Conservation (phyloP, 2,888 invertebrate genomes). For the Hydriomena furcata region DNA sequence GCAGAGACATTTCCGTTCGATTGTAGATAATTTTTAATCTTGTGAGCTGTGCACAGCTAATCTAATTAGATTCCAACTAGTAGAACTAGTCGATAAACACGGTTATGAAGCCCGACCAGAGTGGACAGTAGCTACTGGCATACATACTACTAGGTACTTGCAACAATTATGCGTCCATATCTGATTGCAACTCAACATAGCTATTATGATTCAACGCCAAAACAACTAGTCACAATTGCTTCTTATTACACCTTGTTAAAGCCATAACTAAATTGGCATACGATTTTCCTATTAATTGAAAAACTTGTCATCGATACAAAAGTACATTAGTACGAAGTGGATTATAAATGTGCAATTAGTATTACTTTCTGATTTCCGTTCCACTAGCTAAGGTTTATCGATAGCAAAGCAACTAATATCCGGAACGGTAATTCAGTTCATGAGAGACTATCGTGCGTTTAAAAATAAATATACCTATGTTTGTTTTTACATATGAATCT, state of each 20-base stretch:
- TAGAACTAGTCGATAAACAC: constrained; percentile 59
- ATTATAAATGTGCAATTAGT: constrained; percentile 11
- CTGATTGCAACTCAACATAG: constrained; percentile 44
- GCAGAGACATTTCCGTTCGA: constrained; percentile 67
- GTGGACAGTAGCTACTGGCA: constrained; percentile 42
- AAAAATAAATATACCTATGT: too few species aligned
- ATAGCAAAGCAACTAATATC: constrained; percentile 14
- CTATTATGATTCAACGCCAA: constrained; percentile 46
- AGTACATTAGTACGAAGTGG: not conserved
- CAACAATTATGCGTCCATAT: constrained; percentile 56
- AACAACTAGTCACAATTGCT: constrained; percentile 36
- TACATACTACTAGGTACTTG: too few species aligned
- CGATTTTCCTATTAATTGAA: not conserved
- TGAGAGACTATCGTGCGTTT: not conserved
- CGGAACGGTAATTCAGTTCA: constrained; percentile 8
- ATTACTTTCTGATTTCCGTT: constrained; percentile 18
- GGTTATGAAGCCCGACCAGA: constrained; percentile 51
- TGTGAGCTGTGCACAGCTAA: constrained; percentile 54
- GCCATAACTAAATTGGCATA: constrained; percentile 10
- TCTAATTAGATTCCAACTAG: constrained; percentile 66
- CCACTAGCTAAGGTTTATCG: constrained; percentile 10
- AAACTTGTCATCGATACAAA: not conserved
- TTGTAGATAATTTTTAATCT: constrained; percentile 64
- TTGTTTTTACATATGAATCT: too few species aligned
- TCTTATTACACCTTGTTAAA: constrained; percentile 38